phyloP scores from a whole-genome alignment of 2,888 invertebrate genomes.

The Agrochola lota region DNA sequence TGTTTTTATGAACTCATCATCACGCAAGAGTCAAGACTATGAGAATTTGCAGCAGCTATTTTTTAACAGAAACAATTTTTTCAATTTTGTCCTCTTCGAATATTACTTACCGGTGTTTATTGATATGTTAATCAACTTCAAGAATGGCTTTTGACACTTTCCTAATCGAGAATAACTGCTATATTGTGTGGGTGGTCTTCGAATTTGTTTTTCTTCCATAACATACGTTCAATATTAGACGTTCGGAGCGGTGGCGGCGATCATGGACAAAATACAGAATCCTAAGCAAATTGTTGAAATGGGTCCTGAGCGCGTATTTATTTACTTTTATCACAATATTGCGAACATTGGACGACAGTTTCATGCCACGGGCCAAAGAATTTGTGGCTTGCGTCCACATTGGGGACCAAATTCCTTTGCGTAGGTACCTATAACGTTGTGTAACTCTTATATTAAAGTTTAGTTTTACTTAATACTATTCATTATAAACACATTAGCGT shows the following conservation, averaged over 20 bases:
- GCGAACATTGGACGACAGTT: constrained; percentile 73
- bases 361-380: constrained; percentile 71
- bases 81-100: not conserved
- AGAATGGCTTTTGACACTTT: constrained; percentile 46
- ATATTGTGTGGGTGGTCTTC: constrained; percentile 35
- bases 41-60: not conserved
- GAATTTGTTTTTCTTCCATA: constrained; percentile 46
- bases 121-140: constrained; percentile 18
- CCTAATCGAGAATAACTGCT: constrained; percentile 32
- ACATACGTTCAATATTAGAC: constrained; percentile 47
- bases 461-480: constrained; percentile 26
- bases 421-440: constrained; percentile 23
- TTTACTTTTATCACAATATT: constrained; percentile 81
- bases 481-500: constrained; percentile 55
- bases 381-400: constrained; percentile 67
- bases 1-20: constrained; percentile 13
- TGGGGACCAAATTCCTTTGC: constrained; percentile 60
- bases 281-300: constrained; percentile 81
- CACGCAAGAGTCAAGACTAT: not conserved
- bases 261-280: constrained; percentile 73
- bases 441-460: constrained; percentile 37
- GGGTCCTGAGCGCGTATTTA: constrained; percentile 76
- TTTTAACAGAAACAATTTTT: not conserved
- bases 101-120: not conserved
- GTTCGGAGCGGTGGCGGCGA: constrained; percentile 37